These are phyloP conservation scores for Mesembrinibis cayennensis DNA, from an alignment of 2,113 vertebrate genomes.

Conservation along the genomic window DNA sequence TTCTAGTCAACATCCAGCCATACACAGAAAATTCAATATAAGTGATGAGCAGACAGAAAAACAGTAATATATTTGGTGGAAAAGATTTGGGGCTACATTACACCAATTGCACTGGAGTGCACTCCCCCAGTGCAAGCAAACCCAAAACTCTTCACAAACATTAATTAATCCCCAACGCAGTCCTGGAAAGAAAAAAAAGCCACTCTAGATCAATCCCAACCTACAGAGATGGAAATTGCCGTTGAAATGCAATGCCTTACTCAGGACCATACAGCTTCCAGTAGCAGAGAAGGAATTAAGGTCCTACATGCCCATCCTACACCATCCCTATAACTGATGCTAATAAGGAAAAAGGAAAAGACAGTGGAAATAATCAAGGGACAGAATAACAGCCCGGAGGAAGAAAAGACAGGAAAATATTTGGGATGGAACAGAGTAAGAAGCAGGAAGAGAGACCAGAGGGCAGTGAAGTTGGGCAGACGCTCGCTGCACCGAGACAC, in stretches of 20 bases:
- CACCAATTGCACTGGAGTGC: not conserved
- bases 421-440: not conserved
- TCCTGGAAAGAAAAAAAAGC: not conserved
- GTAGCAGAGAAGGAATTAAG: not conserved
- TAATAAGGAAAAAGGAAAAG: not conserved
- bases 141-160: not conserved
- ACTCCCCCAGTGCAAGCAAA: not conserved
- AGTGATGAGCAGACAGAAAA: not conserved
- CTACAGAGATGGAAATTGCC: not conserved
- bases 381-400: not conserved
- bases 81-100: not conserved
- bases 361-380: not conserved
- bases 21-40: not conserved
- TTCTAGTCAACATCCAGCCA: not conserved
- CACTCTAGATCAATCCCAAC: not conserved
- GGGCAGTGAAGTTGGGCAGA: not conserved
- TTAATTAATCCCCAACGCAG: not conserved
- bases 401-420: not conserved
- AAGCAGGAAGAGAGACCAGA: not conserved
- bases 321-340: not conserved
- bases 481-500: not conserved
- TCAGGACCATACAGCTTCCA: not conserved
- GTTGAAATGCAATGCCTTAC: not conserved
- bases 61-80: not conserved
- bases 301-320: not conserved